phyloP scores from a whole-genome alignment of 2,797 vertebrate genomes.

The Gobio occitaniae region DNA sequence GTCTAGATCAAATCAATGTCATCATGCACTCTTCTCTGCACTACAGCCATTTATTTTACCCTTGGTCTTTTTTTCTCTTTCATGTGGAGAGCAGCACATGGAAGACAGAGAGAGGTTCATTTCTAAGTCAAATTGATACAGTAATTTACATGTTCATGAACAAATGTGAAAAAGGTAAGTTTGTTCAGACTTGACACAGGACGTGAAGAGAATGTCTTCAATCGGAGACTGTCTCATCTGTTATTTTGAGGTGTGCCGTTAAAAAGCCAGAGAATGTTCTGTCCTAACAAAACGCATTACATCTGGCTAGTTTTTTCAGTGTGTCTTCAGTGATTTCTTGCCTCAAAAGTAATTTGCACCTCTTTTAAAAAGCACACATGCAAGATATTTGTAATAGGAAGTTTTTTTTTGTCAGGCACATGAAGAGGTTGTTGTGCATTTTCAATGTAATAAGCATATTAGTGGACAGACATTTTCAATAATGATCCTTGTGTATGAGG shows the following conservation, averaged over 20 bases:
- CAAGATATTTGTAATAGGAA: neutral
- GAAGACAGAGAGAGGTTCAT: neutral
- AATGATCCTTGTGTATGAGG: neutral
- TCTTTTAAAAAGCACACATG: neutral
- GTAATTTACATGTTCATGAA: conserved; percentile 10
- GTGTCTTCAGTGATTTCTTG: neutral
- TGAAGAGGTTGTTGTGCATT: neutral
- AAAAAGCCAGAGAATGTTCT: conserved; percentile 8
- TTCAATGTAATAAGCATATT: neutral
- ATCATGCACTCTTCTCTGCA: neutral
- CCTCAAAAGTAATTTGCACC: neutral
- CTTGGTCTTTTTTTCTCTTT: neutral
- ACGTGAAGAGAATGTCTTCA: neutral
- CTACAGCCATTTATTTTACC: neutral
- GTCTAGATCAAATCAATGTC: conserved; percentile 16
- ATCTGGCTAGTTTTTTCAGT: neutral
- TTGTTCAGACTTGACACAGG: conserved; percentile 11
- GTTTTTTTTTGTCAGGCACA: neutral
- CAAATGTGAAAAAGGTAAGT: neutral
- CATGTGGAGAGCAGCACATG: neutral
- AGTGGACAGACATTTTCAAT: conserved; percentile 7
- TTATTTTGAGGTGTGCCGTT: conserved; percentile 1
- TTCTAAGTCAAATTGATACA: neutral
- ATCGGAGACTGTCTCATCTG: conserved; percentile 9
- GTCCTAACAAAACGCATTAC: neutral